Base-by-base conservation (phyloP, 2,113 vertebrate species). In the Brevimyrus niger region DNA sequence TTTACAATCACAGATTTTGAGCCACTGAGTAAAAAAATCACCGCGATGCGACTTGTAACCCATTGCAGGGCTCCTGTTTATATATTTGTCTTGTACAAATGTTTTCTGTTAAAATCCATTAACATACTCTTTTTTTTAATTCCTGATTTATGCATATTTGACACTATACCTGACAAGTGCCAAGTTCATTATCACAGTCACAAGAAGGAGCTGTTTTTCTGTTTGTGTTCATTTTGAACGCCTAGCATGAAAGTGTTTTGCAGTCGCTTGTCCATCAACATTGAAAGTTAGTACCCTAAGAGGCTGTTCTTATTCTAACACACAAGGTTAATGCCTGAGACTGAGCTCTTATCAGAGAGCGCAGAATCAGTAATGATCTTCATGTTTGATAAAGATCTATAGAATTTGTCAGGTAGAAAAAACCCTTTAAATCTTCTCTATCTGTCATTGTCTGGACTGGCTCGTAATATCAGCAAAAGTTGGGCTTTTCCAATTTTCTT, bases 351-450 rank as follows among this genome's bases (percentile, higher is more conserved):
- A 87, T 87, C 85, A 55, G 85, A 27, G n/a, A 53, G 27, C 35
- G 85, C 47, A 53, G 50, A 87, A 87, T 87, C 48, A 35, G 48
- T 87, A 87, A 87, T 87, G 85, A 87, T 53, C 85, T 87, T 35
- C 47, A n/a, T 51, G 85, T 87, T 87, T 87, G 85, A 87, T 87
- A 87, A 35, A 87, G 50, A 87, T 87, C 85, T 55, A 55, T 53
- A 53, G 48, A 53, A 87, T 87, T 87, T 87, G 85, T 87, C 85
- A 53, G 85, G 44, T 47, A 27, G 47, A 53, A 87, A 51, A 55
- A 55, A 53, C 31, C n/a, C 85, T 87, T 87, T 87, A 87, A 87
- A 87, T 15, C 85, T 87, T 53, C 50, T 87, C 85, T 87, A 55
- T 87, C 85, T 87, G 85, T 87, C 50, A 87, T 87, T 87, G 85